phyloP scores from a whole-genome alignment of 2,888 invertebrate genomes.

The Acleris literana region DNA sequence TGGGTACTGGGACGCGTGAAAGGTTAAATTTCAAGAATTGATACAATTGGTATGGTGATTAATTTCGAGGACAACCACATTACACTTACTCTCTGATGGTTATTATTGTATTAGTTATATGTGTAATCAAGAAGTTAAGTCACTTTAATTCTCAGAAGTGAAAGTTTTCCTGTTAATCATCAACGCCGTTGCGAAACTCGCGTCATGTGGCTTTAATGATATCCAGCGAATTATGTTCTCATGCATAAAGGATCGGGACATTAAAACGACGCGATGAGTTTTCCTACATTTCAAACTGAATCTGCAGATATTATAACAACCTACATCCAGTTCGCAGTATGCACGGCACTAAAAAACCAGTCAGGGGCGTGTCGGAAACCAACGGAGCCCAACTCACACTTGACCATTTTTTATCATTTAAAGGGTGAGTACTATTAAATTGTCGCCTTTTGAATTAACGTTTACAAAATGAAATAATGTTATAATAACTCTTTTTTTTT shows the following conservation, averaged over 20 bases:
- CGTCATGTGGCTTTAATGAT: constrained; percentile 32
- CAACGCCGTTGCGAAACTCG: constrained; percentile 30
- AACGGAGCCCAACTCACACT: too few relatives aligned
- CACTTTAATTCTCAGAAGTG: constrained; percentile 32
- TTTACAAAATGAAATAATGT: too few relatives aligned
- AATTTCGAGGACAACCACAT: constrained; percentile 11
- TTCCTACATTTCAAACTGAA: constrained; percentile 27
- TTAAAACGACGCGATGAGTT: constrained; percentile 31
- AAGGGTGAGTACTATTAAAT: too few relatives aligned
- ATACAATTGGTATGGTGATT: constrained; percentile 3
- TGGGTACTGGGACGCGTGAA: too few relatives aligned
- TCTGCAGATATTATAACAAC: constrained; percentile 23
- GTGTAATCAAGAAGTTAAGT: constrained; percentile 16
- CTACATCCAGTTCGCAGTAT: constrained; percentile 17
- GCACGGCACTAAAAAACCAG: constrained; percentile 10
- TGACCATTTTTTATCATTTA: too few relatives aligned
- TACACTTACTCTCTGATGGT: constrained; percentile 8
- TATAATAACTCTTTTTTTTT: too few relatives aligned
- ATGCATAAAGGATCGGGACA: constrained; percentile 27
- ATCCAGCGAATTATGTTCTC: constrained; percentile 20
- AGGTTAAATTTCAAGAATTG: neutral
- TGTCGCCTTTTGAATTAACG: too few relatives aligned
- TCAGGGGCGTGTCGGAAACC: too few relatives aligned
- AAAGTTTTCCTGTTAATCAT: constrained; percentile 35
- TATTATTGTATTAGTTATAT: constrained; percentile 12